These are phyloP conservation scores for Tenodera sinensis DNA, from an alignment of 2,888 invertebrate species.

Conservation along the genomic window DNA sequence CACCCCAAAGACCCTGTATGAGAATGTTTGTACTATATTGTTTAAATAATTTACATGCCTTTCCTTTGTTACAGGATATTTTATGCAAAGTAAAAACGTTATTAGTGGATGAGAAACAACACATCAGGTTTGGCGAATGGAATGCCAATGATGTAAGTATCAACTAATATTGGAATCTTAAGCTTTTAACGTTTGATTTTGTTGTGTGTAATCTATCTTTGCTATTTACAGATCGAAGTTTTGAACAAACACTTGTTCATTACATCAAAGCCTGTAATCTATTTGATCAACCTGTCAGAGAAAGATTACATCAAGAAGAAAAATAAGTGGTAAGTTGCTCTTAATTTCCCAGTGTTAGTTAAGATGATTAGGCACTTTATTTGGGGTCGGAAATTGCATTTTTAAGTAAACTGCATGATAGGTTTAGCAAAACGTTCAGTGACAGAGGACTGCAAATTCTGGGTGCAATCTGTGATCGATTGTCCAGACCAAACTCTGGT, in stretches of 20 bases:
- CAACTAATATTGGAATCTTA: background rate
- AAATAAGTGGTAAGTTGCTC: conserved; percentile 82
- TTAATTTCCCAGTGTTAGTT: no score
- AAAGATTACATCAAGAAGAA: conserved; percentile 98
- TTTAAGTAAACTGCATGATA: no score
- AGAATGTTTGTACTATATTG: no score
- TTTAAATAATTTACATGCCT: no score
- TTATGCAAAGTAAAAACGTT: conserved; percentile 78
- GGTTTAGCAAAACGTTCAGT: no score
- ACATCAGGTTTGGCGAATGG: conserved; percentile 92
- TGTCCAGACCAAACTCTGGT: no score
- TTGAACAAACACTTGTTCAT: conserved; percentile 94
- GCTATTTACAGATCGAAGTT: conserved; percentile 78
- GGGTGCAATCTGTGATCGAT: no score
- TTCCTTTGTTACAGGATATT: conserved; percentile 67
- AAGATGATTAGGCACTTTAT: no score
- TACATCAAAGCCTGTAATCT: conserved; percentile 96
- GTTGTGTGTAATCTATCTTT: background rate
- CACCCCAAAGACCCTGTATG: no score
- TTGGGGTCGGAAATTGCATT: no score
- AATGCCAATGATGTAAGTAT: conserved; percentile 80
- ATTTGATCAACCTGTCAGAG: conserved; percentile 94
- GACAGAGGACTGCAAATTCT: no score
- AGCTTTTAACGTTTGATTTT: no score
- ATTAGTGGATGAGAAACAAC: conserved; percentile 84